These are phyloP conservation scores for Enteromius trimaculatus DNA, from an alignment of 2,797 vertebrate genomes.

Conservation along the genomic window DNA sequence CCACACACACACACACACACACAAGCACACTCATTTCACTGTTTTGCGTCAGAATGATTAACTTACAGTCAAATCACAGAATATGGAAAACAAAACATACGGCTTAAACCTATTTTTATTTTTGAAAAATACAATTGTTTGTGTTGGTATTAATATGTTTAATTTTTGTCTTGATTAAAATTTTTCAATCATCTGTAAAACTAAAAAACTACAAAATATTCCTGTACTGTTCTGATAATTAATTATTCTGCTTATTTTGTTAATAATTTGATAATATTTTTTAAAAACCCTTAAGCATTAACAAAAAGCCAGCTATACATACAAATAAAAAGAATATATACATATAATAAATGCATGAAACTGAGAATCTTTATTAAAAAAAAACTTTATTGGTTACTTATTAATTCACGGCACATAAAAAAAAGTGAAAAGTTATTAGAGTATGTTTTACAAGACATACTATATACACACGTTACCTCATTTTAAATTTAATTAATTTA, in stretches of 20 bases:
- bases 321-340: not conserved
- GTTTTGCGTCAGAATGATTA: not conserved
- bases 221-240: not conserved
- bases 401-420: not conserved
- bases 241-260: not conserved
- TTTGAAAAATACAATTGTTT: not conserved
- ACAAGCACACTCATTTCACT: not conserved
- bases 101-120: not conserved
- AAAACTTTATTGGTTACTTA: not conserved
- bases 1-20: not conserved
- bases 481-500: not conserved
- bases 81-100: not conserved
- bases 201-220: no score
- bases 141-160: not conserved
- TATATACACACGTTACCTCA: not conserved
- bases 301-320: not conserved
- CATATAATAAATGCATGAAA: not conserved
- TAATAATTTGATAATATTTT: not conserved
- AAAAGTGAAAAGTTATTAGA: not conserved
- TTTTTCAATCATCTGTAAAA: not conserved
- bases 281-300: not conserved
- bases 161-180: not conserved
- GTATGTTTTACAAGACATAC: not conserved
- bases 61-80: not conserved
- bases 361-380: not conserved